A percentile compares a stretch with the other conserved stretches of the same genome.
These are phyloP conservation scores for Gastracanthus pulcherrimus DNA, from an alignment of 2,888 invertebrate species.

Conservation along the genomic window DNA sequence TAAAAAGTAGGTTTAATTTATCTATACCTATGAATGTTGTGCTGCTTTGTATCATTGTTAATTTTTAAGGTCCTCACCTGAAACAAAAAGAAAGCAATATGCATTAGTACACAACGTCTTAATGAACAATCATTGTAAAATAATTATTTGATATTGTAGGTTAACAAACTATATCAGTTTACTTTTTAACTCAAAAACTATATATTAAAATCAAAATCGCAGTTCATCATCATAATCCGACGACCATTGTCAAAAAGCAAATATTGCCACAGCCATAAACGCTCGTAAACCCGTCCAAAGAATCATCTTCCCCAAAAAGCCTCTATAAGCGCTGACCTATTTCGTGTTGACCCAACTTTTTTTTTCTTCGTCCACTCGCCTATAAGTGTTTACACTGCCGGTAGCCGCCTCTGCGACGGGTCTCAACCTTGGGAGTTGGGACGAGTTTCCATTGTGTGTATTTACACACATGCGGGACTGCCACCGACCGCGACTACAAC, in stretches of 20 bases:
- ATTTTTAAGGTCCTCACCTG: slow-evolving; percentile 21
- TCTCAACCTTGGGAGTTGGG: slow-evolving; percentile 9
- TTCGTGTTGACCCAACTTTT: slow-evolving; percentile 32
- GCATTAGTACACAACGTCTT: no score
- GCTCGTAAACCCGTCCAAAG: neutral
- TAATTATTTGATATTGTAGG: no score
- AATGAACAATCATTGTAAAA: no score
- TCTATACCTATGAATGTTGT: neutral
- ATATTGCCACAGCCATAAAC: neutral
- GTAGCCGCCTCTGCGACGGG: neutral
- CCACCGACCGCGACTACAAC: no score
- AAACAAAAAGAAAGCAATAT: slow-evolving; percentile 7
- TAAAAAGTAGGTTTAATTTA: no score
- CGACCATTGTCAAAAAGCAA: neutral
- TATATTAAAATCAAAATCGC: no score
- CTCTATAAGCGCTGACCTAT: neutral
- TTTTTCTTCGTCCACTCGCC: neutral
- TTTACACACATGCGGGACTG: neutral
- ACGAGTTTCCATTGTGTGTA: slow-evolving; percentile 22
- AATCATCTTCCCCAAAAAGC: neutral
- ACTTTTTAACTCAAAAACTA: no score
- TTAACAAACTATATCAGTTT: neutral
- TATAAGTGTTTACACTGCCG: slow-evolving; percentile 14
- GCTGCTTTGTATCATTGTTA: neutral
- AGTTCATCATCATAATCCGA: neutral